Conservation (phyloP, 1,140 invertebrate genomes). For the Homarus americanus region DNA sequence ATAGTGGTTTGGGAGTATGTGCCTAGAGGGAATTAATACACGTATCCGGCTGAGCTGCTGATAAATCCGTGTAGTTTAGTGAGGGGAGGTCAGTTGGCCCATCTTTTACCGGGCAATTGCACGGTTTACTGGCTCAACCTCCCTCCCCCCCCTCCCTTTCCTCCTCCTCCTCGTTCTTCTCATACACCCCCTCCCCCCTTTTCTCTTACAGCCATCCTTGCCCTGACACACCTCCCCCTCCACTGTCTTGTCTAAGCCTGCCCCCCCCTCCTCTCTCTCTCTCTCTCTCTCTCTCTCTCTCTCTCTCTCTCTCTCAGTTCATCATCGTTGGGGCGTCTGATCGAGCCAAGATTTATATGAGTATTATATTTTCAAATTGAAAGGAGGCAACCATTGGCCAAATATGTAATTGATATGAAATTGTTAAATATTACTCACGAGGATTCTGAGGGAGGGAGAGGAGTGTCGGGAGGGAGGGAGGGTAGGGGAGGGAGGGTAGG, state of each 20-base stretch:
- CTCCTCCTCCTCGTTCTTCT: neutral
- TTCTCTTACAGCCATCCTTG: too few relatives aligned
- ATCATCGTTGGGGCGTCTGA: slow-evolving; percentile 1
- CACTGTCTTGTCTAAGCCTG: too few relatives aligned
- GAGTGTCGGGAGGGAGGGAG: too few relatives aligned
- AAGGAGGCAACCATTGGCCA: slow-evolving; percentile 54
- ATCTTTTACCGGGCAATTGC: slow-evolving; percentile 35
- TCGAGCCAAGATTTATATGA: slow-evolving; percentile 6
- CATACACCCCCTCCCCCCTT: neutral
- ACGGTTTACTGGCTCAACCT: neutral
- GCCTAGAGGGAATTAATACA: too few relatives aligned
- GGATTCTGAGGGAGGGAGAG: slow-evolving; percentile 30
- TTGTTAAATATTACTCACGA: slow-evolving; percentile 58
- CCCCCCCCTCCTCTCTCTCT: too few relatives aligned
- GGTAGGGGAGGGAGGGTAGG: too few relatives aligned
- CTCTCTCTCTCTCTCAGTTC: too few relatives aligned
- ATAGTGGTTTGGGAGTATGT: too few relatives aligned
- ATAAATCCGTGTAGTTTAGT: neutral
- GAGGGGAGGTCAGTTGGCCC: slow-evolving; percentile 1
- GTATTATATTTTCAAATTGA: slow-evolving; percentile 61
- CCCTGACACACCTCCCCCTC: neutral
- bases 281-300: too few relatives aligned
- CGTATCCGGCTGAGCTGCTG: too few relatives aligned
- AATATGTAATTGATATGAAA: slow-evolving; percentile 58
- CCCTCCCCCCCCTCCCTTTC: too few relatives aligned